These are phyloP conservation scores for Lasius fuliginosus DNA, from an alignment of 2,888 invertebrate species.

Conservation along the genomic window DNA sequence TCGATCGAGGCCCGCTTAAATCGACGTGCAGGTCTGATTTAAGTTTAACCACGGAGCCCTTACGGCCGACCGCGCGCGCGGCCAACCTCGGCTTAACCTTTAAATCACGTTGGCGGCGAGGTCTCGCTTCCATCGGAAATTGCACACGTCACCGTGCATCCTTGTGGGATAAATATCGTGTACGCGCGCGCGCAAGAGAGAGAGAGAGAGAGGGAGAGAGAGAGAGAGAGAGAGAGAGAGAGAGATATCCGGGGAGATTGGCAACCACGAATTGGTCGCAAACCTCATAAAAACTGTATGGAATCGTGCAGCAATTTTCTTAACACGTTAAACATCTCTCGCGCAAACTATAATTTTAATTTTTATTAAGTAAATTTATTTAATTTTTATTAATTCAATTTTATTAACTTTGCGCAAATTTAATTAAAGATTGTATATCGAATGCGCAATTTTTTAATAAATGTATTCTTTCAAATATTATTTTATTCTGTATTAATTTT, in stretches of 20 bases:
- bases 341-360: slow-evolving; percentile 24
- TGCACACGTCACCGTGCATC: slow-evolving; percentile 53
- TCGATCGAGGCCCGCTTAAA: slow-evolving; percentile 52
- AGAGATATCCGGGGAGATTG: slow-evolving; percentile 21
- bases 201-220: neutral
- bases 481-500: neutral
- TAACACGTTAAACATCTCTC: neutral
- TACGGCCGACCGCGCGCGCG: slow-evolving; percentile 47
- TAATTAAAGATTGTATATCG: neutral
- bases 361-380: neutral
- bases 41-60: slow-evolving; percentile 55
- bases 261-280: slow-evolving; percentile 27
- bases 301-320: neutral
- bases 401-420: neutral
- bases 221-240: neutral
- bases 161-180: slow-evolving; percentile 52
- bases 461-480: neutral
- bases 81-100: slow-evolving; percentile 56
- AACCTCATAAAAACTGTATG: neutral
- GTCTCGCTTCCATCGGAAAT: slow-evolving; percentile 53
- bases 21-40: slow-evolving; percentile 42
- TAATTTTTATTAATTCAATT: slow-evolving; percentile 14
- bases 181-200: neutral
- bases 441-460: slow-evolving; percentile 9
- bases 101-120: slow-evolving; percentile 53